phyloP scores from a whole-genome alignment of 2,797 vertebrate genomes.

The Gephyroberyx darwinii region DNA sequence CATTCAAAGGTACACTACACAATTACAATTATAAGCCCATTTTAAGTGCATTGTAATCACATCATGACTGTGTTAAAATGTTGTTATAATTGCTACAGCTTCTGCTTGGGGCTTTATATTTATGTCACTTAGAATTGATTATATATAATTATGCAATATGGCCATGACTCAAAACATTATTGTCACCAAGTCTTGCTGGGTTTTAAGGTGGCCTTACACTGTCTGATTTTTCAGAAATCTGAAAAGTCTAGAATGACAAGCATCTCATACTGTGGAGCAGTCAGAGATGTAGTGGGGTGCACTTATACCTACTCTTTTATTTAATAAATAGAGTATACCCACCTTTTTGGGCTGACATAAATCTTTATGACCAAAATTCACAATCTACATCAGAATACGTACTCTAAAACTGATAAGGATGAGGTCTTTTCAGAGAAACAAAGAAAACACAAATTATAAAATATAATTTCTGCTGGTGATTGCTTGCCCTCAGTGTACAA shows the following conservation, averaged over 20 bases:
- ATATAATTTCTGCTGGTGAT: too few relatives aligned
- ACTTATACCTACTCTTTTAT: too few relatives aligned
- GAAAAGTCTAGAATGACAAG: background rate
- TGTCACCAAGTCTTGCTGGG: background rate
- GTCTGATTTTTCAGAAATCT: constrained; percentile 3
- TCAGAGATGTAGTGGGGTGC: background rate
- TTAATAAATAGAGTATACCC: too few relatives aligned
- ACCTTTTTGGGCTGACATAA: background rate
- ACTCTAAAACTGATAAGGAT: background rate
- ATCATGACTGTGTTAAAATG: constrained; percentile 17
- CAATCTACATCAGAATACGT: background rate
- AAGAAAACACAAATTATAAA: too few relatives aligned
- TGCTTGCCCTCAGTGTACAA: too few relatives aligned
- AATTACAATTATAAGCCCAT: constrained; percentile 26
- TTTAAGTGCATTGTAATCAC: constrained; percentile 41
- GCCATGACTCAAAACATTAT: constrained; percentile 35
- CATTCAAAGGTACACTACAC: constrained; percentile 22
- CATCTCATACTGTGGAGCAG: background rate
- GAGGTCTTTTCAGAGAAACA: too few relatives aligned
- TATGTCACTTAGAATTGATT: constrained; percentile 24
- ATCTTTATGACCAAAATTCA: background rate
- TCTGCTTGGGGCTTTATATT: constrained; percentile 29
- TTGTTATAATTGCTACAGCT: constrained; percentile 24
- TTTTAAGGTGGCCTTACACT: constrained; percentile 9
- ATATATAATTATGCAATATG: constrained; percentile 39